Base-by-base conservation (phyloP, 1,140 invertebrate genomes). In the Bombyx mandarina region DNA sequence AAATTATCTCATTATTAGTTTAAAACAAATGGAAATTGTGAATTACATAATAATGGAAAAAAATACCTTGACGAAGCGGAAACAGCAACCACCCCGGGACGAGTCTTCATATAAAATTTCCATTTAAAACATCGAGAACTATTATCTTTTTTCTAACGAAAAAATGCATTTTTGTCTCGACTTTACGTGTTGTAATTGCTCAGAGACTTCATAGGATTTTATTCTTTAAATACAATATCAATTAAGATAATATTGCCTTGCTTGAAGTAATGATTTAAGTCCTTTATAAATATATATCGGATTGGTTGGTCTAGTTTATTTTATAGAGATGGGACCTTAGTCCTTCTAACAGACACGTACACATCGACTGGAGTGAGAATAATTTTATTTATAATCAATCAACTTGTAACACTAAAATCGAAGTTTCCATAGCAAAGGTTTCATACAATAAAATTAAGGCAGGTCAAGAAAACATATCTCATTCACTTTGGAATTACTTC, bases 111-210 rank as follows among this genome's bases (percentile, higher is more conserved):
- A 81, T 86, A 86, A 86, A 86, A 86, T 81, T 86, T 84, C 81
- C 83, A 77, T 79, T 83, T 84, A 84, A 86, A 86, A 84, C 78
- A 72, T 63, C 67, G 62, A 65, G 68, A 65, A 68, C 79, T 79
- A 86, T 82, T 82, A 86, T 86, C 80, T 75, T 86, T 86, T 84
- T 86, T 86, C 74, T 80, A 77, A 77, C 74, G 67, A 83, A 83
- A 84, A 84, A 86, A 83, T 75, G 64, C 65, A 62, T 58, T 69
- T 65, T 62, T 65, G 35, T 50, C 48, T 12, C 56, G 10, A 51
- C 51, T n/a, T 9, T 43, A 50, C 45, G 60, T 12, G 57, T 26
- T 58, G 60, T 52, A 66, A 68, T 75, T 70, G 64, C 67, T 53
- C 63, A 59, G 43, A n/a, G 43, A 35, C 12, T 1, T 18, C 8